Evolutionary conservation across 2,113 vertebrate species (phyloP), one percentile per base, ranked within the genome.

Genomic region (Vidua macroura): DNA sequence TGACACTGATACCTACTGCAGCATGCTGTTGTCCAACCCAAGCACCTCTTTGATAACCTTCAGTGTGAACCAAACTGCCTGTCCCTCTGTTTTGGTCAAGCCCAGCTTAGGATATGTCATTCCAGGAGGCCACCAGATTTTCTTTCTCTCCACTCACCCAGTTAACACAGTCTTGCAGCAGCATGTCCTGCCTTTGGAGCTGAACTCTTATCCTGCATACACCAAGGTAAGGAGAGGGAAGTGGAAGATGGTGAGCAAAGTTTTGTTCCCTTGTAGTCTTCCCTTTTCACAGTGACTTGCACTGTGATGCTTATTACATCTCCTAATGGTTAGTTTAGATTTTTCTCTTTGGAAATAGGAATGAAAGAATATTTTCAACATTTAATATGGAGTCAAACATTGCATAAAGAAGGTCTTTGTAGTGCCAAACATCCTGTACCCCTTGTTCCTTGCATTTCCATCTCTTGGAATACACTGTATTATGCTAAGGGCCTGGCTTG

Each of bases 111-210:
- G 99, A 91, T 92, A 98, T 3, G 60, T 99, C 63, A 87, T 58
- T 56, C 98, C 99, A 12, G 97, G 97, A n/a, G 80, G 96, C 43
- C 98, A 99, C 75, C 98, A 99, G 97, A 98, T 99, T 95, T 96
- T 99, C 77, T 96, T 98, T 28, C 73, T 99, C 84, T 98, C 97
- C 90, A 97, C 98, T 60, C 97, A 87, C 56, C 98, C 99, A 33
- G 85, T 91, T 56, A 97, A 97, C 33, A 97, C 96, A 31, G 68
- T 89, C 39, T 86, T 62, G 16, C 94, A 97, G 59, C 97, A 97
- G 27, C 98, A 99, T 30, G 44, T 60, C 48, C 74, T 99, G 52
- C 90, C 89, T 59, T 86, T 99, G 90, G 97, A 98, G 76, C 97
- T 99, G 69, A 99, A 99, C 76, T 98, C 97, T 88, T 97, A 74